Evolutionary conservation across 2,888 invertebrate species (phyloP), one percentile per base, ranked within the genome.

Genomic region (Ophion ellenae): DNA sequence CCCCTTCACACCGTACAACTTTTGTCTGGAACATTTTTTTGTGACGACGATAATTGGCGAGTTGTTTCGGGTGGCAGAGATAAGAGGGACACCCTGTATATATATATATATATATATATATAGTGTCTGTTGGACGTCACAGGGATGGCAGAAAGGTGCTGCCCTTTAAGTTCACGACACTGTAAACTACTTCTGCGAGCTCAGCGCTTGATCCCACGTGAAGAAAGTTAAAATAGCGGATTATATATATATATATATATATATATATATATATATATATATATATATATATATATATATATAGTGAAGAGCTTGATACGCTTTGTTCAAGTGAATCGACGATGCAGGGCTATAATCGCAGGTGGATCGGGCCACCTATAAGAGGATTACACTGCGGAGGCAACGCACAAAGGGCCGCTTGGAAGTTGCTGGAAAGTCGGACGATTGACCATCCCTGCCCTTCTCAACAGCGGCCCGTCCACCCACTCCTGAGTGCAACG

Each of bases 291-390:
- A 74, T n/a, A n/a, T n/a, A n/a, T n/a, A n/a, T n/a, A n/a, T n/a
- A n/a, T n/a, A n/a, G 69, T 24, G 73, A 76, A 61, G 59, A 24
- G 70, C 76, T 76, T 53, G 59, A 63, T 45, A 47, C 66, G 64
- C 81, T 80, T 83, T 83, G 80, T 70, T 78, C 73, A 40, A 78
- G 83, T 57, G 83, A 83, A 69, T 71, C 53, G 74, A 85, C 78
- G 74, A 69, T 45, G 11, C 69, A 77, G 70, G 84, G 84, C 69
- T 71, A 79, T 86, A 84, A 87, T 86, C 84, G 87, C 64, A 77
- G 80, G 84, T 87, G 76, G 66, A 81, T 78, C 82, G 82, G 36
- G 83, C 83, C 66, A 86, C 81, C 82, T 74, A 73, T 86, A 87
- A 87, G 87, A 84, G 86, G 86, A 87, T 86, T 87, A 86, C 57